phyloP scores from a whole-genome alignment of 2,888 invertebrate genomes.

The Uropetala carovei region DNA sequence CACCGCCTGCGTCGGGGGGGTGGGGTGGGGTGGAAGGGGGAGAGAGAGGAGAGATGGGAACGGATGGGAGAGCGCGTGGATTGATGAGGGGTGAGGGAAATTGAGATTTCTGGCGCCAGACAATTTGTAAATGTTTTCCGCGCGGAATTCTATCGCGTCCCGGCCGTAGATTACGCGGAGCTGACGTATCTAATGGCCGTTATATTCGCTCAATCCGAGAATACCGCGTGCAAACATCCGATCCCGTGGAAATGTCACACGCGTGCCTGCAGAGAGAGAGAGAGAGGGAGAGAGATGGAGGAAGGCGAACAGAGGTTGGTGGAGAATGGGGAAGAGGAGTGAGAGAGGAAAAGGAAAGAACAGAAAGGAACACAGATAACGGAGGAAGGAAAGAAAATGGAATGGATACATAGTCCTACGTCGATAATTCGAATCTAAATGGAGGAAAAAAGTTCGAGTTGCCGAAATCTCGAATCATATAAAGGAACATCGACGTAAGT shows the following conservation, averaged over 20 bases:
- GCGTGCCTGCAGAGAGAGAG: constrained; percentile 10
- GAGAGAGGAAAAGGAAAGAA: no score
- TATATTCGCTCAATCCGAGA: constrained; percentile 28
- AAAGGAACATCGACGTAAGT: no score
- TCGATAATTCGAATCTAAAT: no score
- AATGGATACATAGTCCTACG: no score
- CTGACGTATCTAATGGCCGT: constrained; percentile 28
- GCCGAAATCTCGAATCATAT: no score
- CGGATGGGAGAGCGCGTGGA: background rate
- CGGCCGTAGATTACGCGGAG: constrained; percentile 13
- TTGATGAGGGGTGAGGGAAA: constrained; percentile 11
- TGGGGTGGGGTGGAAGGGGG: background rate
- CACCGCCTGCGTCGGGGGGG: background rate
- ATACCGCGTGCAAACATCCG: background rate
- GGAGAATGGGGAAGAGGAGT: background rate
- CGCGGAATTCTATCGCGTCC: constrained; percentile 28
- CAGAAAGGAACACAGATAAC: no score
- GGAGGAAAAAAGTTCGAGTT: no score
- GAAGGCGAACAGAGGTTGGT: background rate
- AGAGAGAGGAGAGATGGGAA: constrained; percentile 19
- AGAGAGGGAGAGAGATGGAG: background rate
- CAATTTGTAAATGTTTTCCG: constrained; percentile 53
- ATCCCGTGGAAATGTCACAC: background rate
- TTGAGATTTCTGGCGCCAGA: constrained; percentile 61
- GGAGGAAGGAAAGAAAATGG: no score